Evolutionary conservation across 2,113 vertebrate genomes (phyloP), one percentile per base, ranked within the genome.

Genomic region (Perca fluviatilis): DNA sequence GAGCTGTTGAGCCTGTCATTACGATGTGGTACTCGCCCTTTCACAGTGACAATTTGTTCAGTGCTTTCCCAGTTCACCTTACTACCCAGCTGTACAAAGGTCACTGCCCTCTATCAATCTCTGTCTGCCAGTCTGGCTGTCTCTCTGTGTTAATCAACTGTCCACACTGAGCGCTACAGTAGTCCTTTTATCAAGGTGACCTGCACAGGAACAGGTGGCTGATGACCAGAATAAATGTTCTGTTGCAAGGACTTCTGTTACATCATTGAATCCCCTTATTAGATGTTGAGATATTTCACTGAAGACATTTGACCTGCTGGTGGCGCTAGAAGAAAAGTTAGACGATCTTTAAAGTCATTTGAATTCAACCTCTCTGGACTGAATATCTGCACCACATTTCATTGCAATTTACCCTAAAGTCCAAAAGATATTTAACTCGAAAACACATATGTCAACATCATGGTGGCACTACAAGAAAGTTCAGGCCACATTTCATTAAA

Each of bases 21-120:
- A 68, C 2, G 6, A 61, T 71, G 80, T 62, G 88, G 82, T 90
- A 87, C 90, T 89, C 53, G 64, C 85, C 71, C 58, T 63, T 80
- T 91, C 91, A 92, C 74, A 67, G 83, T 61, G 79, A 93, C 92
- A 92, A 91, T 92, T 93, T 93, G 91, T 91, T 83, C 92, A 87
- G 75, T 88, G 84, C 89, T 88, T 83, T 78, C 87, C 79, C 84
- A 73, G 86, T 90, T 92, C 86, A 88, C 89, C 79, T 91, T 86
- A 87, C 84, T 56, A 33, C 77, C 67, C 58, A 0, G 53, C 60
- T 51, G 54, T 30, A 82, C 74, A 86, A 65, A 88, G 91, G 89
- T 92, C 91, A 88, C 65, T 67, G 76, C 76, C 90, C 85, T 86
- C 72, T 49, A 58, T 82, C 86, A 70, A 56, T 80, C 85, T 88